A percentile compares a stretch with the other conserved stretches of the same genome.
Conservation (phyloP, 2,888 invertebrate species). For the Corythucha ciliata region DNA sequence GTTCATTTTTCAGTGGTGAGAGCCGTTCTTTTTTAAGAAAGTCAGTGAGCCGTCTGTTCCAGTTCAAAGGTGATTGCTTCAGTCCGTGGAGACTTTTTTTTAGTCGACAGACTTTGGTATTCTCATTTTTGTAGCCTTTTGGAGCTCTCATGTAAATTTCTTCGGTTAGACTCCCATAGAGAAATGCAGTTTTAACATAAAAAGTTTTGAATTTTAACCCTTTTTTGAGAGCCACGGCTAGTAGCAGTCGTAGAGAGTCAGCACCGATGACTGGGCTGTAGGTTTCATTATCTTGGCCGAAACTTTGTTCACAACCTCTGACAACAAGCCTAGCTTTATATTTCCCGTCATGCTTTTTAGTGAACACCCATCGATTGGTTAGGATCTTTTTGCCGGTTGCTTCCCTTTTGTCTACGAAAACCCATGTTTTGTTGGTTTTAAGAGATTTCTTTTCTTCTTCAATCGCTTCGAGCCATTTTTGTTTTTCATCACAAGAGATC, state of each 20-base stretch:
- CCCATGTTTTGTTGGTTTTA: slow-evolving; percentile 24
- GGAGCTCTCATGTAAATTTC: slow-evolving; percentile 15
- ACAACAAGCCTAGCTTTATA: slow-evolving; percentile 20
- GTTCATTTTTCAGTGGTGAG: slow-evolving; percentile 7
- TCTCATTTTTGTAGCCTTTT: slow-evolving; percentile 4
- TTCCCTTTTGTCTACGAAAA: slow-evolving; percentile 6
- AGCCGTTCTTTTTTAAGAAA: slow-evolving; percentile 6
- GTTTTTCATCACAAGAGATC: slow-evolving; percentile 12
- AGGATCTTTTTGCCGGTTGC: slow-evolving; percentile 24
- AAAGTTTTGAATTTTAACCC: not conserved
- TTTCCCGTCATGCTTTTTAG: slow-evolving; percentile 22
- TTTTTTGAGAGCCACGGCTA: not conserved
- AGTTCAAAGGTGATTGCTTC: slow-evolving; percentile 6
- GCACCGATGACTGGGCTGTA: slow-evolving; percentile 11
- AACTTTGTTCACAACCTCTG: slow-evolving; percentile 9
- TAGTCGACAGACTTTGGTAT: slow-evolving; percentile 12
- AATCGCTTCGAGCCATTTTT: slow-evolving; percentile 18
- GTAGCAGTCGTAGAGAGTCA: not conserved
- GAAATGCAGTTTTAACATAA: slow-evolving; percentile 13
- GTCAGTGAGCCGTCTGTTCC: slow-evolving; percentile 4
- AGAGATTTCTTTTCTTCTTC: slow-evolving; percentile 22
- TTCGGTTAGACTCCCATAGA: slow-evolving; percentile 6
- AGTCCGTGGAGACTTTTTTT: slow-evolving; percentile 14
- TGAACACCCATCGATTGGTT: slow-evolving; percentile 20
- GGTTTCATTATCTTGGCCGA: slow-evolving; percentile 11